Evolutionary conservation across 2,113 vertebrate species (phyloP).

Genomic region (Gymnocephalus cernua): DNA sequence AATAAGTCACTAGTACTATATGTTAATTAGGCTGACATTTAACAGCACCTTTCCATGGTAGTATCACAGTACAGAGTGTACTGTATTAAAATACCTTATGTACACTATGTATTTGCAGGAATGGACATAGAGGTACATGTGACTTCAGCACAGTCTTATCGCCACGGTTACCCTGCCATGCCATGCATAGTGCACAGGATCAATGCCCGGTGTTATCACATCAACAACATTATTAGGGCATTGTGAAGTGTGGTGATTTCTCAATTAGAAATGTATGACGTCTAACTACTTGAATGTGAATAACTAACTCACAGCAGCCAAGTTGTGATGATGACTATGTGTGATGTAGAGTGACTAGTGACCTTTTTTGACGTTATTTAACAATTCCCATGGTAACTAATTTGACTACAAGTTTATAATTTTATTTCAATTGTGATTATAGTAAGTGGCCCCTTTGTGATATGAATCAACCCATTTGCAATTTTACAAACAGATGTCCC

Average conservation of each 20-base stretch:
- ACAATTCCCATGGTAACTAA: slow-evolving; percentile 7
- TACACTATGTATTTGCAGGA: slow-evolving; percentile 37
- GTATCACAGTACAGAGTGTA: slow-evolving; percentile 55
- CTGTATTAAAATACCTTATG: slow-evolving; percentile 35
- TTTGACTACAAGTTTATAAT: slow-evolving; percentile 5
- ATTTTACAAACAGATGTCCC: slow-evolving; percentile 19
- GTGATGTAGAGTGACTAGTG: slow-evolving; percentile 29
- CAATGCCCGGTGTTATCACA: slow-evolving; percentile 24
- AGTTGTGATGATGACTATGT: not conserved
- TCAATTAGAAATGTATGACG: slow-evolving; percentile 13
- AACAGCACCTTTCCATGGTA: slow-evolving; percentile 65
- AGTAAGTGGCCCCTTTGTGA: not conserved
- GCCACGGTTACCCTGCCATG: slow-evolving; percentile 56
- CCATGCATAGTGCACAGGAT: slow-evolving; percentile 66
- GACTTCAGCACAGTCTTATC: slow-evolving; percentile 47
- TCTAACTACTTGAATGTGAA: slow-evolving; percentile 40
- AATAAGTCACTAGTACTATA: slow-evolving; percentile 47
- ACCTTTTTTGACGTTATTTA: not conserved
- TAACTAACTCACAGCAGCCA: not conserved
- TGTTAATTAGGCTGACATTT: slow-evolving; percentile 54
- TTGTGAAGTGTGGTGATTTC: slow-evolving; percentile 24
- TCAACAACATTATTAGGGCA: slow-evolving; percentile 17
- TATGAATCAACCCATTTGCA: slow-evolving; percentile 12
- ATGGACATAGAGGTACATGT: slow-evolving; percentile 41
- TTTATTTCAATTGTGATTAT: slow-evolving; percentile 10